phyloP scores from a whole-genome alignment of 2,797 vertebrate species.

The Mormyrops attenuatus region DNA sequence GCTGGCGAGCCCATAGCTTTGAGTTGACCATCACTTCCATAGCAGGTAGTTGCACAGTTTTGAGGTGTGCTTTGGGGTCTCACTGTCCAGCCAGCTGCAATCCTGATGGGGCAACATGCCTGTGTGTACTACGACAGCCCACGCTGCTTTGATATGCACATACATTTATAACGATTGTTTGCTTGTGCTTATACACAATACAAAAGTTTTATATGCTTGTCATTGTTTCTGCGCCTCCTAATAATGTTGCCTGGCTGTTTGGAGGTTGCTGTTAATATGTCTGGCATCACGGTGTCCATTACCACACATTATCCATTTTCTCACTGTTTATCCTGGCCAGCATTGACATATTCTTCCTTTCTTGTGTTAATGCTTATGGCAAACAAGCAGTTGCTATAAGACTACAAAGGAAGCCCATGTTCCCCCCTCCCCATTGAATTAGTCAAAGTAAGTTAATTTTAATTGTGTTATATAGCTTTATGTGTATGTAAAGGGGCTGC shows the following conservation, averaged over 20 bases:
- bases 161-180: neutral
- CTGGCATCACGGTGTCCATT: neutral
- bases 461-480: neutral
- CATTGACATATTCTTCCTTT: neutral
- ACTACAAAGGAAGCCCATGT: neutral
- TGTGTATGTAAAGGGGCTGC: neutral
- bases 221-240: neutral
- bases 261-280: neutral
- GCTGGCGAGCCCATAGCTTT: neutral
- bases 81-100: neutral
- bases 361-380: neutral
- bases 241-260: neutral
- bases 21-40: neutral
- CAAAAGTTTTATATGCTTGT: neutral
- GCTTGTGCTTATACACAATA: neutral
- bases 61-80: neutral
- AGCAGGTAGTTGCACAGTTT: neutral
- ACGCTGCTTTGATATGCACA: neutral
- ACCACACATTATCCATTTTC: neutral
- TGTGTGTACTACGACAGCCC: neutral
- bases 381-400: neutral
- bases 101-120: neutral
- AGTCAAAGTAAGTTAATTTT: neutral
- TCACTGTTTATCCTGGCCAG: neutral
- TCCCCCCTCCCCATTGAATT: neutral